A percentile compares a stretch with the other conserved stretches of the same genome.
Conservation (phyloP, 2,113 vertebrate species). For the Leucosticte australis region DNA sequence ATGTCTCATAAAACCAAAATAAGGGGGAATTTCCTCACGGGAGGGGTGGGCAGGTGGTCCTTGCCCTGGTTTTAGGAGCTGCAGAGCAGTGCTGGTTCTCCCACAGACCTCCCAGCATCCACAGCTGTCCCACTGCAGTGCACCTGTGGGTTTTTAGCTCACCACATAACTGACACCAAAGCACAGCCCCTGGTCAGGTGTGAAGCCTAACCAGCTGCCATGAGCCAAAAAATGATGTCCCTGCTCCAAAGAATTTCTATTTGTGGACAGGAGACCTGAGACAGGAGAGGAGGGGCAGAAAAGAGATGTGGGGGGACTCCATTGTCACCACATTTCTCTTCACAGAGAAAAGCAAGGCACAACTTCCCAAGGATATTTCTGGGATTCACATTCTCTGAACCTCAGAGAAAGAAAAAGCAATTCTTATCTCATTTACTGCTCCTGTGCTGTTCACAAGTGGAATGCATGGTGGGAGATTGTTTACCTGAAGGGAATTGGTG, state of each 20-base stretch:
- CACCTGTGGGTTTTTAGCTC: neutral
- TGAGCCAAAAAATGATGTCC: neutral
- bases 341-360: no score
- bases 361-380: no score
- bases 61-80: neutral
- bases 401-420: no score
- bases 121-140: neutral
- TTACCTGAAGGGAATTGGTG: no score
- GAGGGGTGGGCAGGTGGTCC: neutral
- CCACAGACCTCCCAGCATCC: neutral
- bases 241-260: neutral
- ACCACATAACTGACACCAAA: neutral
- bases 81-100: neutral
- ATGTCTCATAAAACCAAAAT: neutral
- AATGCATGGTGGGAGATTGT: no score
- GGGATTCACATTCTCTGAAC: no score
- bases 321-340: no score
- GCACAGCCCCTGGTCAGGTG: neutral
- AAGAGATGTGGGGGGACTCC: accelerated
- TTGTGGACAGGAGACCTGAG: neutral
- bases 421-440: no score
- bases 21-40: neutral
- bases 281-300: neutral
- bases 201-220: neutral
- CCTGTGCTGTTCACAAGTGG: no score